Conservation (phyloP, 2,797 vertebrate genomes). For the Ambastaia sidthimunki region DNA sequence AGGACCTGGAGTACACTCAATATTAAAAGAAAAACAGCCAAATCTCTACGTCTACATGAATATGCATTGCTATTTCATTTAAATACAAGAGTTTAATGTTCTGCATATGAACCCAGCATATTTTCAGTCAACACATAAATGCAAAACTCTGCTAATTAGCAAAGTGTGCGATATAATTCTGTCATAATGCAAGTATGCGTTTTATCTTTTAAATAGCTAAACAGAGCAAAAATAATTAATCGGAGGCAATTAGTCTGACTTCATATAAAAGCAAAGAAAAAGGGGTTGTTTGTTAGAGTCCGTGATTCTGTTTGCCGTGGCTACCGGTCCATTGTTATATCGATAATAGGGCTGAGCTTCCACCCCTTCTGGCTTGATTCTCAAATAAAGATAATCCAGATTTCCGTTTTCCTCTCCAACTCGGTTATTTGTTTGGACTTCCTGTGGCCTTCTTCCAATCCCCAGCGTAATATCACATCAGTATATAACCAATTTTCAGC, state of each 20-base stretch:
- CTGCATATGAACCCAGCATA: neutral
- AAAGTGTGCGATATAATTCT: neutral
- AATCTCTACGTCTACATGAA: neutral
- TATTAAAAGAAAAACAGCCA: neutral
- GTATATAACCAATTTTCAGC: slow-evolving; percentile 72
- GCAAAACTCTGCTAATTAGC: slow-evolving; percentile 23
- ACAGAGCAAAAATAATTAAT: slow-evolving; percentile 3
- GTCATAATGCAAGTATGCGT: neutral
- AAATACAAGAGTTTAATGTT: neutral
- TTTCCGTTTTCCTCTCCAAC: slow-evolving; percentile 56
- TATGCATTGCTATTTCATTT: neutral
- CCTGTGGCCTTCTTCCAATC: slow-evolving; percentile 67
- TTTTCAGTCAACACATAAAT: neutral
- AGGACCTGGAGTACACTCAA: neutral
- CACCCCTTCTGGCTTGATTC: slow-evolving; percentile 53
- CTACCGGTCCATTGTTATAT: slow-evolving; percentile 50
- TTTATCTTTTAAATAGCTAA: neutral
- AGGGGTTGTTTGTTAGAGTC: slow-evolving; percentile 16
- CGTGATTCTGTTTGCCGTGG: slow-evolving; percentile 20
- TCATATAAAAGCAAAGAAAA: slow-evolving; percentile 4
- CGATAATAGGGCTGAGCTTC: slow-evolving; percentile 59
- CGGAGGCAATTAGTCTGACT: neutral
- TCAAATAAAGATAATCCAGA: slow-evolving; percentile 56
- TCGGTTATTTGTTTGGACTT: slow-evolving; percentile 68
- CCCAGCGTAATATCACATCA: slow-evolving; percentile 67